Evolutionary conservation across 2,797 vertebrate species (phyloP).

Genomic region (Enteromius viviparus): DNA sequence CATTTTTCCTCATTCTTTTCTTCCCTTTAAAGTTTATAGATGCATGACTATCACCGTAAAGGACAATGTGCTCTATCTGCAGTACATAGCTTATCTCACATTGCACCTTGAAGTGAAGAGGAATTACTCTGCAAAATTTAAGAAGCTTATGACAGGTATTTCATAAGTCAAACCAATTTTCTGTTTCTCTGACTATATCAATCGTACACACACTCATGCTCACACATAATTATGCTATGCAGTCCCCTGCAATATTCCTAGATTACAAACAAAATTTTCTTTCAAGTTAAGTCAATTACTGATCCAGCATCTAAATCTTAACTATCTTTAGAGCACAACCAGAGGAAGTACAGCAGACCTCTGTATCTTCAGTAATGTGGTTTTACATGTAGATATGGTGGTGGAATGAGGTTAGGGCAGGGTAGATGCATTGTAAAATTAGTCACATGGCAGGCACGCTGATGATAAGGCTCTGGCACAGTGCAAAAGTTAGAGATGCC

Average conservation of each 20-base stretch:
- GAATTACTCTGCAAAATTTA: constrained; percentile 25
- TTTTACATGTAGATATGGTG: constrained; percentile 21
- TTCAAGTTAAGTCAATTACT: constrained; percentile 42
- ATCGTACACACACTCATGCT: constrained; percentile 28
- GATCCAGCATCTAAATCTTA: constrained; percentile 9
- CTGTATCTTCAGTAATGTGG: constrained; percentile 22
- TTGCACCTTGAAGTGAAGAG: constrained; percentile 22
- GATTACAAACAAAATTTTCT: constrained; percentile 49
- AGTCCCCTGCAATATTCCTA: constrained; percentile 34
- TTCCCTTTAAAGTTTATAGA: neutral
- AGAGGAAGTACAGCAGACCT: constrained; percentile 3
- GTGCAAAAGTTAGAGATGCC: neutral
- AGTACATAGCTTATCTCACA: neutral
- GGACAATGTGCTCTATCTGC: constrained; percentile 11
- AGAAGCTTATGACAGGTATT: constrained; percentile 23
- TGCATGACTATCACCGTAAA: neutral
- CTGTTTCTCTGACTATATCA: constrained; percentile 12
- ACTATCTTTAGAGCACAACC: constrained; percentile 12
- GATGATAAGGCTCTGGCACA: constrained; percentile 2
- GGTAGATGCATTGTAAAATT: constrained; percentile 19
- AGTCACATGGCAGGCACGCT: constrained; percentile 5
- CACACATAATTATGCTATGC: constrained; percentile 31
- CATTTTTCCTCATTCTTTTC: neutral
- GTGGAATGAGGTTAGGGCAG: neutral
- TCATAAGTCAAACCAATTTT: neutral